These are phyloP conservation scores for Halichoerus grypus DNA, from an alignment of 2,113 vertebrate genomes.

Conservation along the genomic window DNA sequence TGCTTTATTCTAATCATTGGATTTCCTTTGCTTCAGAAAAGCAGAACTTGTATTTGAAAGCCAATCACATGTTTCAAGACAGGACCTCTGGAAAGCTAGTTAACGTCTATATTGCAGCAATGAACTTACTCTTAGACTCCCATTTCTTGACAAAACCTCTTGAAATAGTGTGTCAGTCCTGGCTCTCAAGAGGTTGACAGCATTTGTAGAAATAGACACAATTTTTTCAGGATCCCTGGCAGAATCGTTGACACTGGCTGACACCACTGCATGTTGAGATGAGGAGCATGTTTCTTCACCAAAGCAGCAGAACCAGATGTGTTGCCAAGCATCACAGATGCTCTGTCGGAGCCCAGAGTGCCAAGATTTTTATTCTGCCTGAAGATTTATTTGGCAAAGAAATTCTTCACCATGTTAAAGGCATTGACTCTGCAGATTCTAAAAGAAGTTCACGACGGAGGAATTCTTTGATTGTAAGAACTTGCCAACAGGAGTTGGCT, in stretches of 20 bases:
- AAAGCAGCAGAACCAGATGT: constrained; percentile 82
- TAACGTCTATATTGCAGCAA: constrained; percentile 66
- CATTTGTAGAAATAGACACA: constrained; percentile 71
- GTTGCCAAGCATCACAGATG: constrained; percentile 83
- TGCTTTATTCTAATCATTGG: constrained; percentile 33
- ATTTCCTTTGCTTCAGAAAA: constrained; percentile 53
- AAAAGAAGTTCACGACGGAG: constrained; percentile 56
- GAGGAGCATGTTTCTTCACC: constrained; percentile 76
- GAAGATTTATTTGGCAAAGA: constrained; percentile 82
- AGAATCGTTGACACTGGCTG: constrained; percentile 80
- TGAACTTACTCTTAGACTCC: constrained; percentile 58
- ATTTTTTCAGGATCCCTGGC: constrained; percentile 75
- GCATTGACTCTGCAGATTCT: constrained; percentile 81
- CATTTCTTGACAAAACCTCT: constrained; percentile 74
- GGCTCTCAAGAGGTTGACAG: constrained; percentile 79
- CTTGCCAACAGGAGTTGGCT: constrained; percentile 25
- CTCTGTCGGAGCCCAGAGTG: constrained; percentile 67
- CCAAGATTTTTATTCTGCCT: constrained; percentile 79
- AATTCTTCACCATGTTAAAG: constrained; percentile 75
- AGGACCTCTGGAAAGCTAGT: constrained; percentile 68
- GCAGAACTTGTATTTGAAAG: constrained; percentile 51
- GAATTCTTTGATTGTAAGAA: constrained; percentile 45
- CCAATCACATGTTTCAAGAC: constrained; percentile 53
- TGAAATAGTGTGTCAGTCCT: constrained; percentile 79
- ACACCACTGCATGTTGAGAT: constrained; percentile 79